These are phyloP conservation scores for Drosophila neocordata DNA, from an alignment of 1,140 invertebrate genomes.

Conservation along the genomic window DNA sequence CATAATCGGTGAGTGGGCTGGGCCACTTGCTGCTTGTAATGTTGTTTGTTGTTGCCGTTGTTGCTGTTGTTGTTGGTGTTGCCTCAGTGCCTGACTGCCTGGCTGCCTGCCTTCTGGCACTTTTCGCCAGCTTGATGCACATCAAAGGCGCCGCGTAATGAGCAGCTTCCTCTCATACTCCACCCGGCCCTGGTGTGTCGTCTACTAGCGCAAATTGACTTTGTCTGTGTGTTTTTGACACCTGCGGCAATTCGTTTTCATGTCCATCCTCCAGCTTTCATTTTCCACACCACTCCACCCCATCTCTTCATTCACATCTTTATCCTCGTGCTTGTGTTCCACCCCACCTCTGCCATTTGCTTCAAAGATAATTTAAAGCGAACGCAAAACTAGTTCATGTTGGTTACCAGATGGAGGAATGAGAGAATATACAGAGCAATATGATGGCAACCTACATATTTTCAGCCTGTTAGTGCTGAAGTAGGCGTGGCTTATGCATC, in stretches of 20 bases:
- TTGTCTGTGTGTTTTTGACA: constrained; percentile 80
- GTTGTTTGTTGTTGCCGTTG: constrained; percentile 59
- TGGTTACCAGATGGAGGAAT: constrained; percentile 36
- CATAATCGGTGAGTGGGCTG: constrained; percentile 59
- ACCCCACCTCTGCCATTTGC: constrained; percentile 47
- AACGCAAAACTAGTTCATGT: constrained; percentile 71
- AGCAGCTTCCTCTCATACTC: constrained; percentile 43
- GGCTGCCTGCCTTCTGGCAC: constrained; percentile 50
- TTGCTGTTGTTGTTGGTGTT: constrained; percentile 20
- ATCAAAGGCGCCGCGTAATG: constrained; percentile 79
- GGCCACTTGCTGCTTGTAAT: constrained; percentile 73
- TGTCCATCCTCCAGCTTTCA: constrained; percentile 19
- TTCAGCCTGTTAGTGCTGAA: constrained; percentile 49
- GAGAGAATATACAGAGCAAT: constrained; percentile 1
- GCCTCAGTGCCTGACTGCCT: constrained; percentile 5
- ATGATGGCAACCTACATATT: constrained; percentile 70
- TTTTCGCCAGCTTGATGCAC: constrained; percentile 75
- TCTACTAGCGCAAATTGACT: constrained; percentile 75
- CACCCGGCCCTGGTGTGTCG: constrained; percentile 28
- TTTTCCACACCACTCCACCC: background rate
- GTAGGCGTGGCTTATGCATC: constrained; percentile 42
- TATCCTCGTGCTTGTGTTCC: background rate
- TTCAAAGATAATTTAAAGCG: constrained; percentile 79
- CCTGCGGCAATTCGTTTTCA: constrained; percentile 76
- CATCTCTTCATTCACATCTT: constrained; percentile 6